Evolutionary conservation across 2,888 invertebrate species (phyloP).

Genomic region (Stenotaenia linearis): DNA sequence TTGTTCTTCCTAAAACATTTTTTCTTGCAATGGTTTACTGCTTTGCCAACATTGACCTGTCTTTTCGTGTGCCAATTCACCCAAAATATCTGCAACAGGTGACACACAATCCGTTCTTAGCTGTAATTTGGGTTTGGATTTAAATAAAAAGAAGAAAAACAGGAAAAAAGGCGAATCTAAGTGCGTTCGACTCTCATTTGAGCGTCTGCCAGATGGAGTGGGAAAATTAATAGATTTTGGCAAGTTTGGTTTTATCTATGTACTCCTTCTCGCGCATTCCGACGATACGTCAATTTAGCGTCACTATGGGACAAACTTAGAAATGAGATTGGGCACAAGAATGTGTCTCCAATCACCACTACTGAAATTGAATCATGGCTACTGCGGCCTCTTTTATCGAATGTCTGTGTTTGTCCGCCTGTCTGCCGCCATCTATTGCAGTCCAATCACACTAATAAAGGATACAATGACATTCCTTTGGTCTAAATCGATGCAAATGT

Average conservation of each 20-base stretch:
- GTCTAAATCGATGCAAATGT: too few relatives aligned
- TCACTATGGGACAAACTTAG: background rate
- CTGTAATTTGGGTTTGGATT: background rate
- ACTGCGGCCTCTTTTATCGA: background rate
- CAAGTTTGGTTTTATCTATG: background rate
- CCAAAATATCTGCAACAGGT: constrained; percentile 1
- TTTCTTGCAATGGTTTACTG: background rate
- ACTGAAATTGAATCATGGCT: background rate
- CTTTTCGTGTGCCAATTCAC: background rate
- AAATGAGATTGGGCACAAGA: constrained; percentile 5
- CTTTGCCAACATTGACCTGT: constrained; percentile 13
- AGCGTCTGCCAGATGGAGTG: background rate
- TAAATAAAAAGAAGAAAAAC: background rate
- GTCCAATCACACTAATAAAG: background rate
- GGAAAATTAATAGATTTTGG: constrained; percentile 19
- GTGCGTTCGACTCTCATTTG: background rate
- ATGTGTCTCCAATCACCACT: background rate
- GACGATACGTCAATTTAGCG: constrained; percentile 4
- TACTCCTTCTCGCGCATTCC: background rate
- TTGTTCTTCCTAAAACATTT: background rate
- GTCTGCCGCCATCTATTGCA: background rate
- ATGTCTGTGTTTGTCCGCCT: background rate
- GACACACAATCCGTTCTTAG: background rate
- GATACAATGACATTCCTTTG: background rate
- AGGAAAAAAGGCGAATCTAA: background rate